phyloP scores from a whole-genome alignment of 2,888 invertebrate species.

The Stegana nigrithorax region DNA sequence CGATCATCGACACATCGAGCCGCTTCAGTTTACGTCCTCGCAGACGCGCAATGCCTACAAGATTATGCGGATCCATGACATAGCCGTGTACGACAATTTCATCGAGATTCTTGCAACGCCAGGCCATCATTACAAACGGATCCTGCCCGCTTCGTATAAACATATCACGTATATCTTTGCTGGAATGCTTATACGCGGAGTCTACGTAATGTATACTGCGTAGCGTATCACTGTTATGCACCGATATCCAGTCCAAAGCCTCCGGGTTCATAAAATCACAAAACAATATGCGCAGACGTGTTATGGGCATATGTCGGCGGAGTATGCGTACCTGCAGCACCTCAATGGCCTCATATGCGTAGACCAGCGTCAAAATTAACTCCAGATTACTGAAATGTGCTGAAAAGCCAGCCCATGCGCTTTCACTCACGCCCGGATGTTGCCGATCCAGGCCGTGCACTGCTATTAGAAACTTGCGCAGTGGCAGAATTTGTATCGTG shows the following conservation, averaged over 20 bases:
- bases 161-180: conserved; percentile 59
- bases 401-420: conserved; percentile 74
- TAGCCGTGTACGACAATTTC: conserved; percentile 72
- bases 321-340: conserved; percentile 75
- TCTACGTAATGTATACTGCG: conserved; percentile 68
- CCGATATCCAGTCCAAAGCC: conserved; percentile 66
- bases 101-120: conserved; percentile 72
- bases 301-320: conserved; percentile 77
- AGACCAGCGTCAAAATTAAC: conserved; percentile 70
- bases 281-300: conserved; percentile 80
- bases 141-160: conserved; percentile 62
- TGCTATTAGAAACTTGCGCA: conserved; percentile 76
- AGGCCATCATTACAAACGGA: conserved; percentile 74
- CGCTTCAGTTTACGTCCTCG: conserved; percentile 63
- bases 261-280: conserved; percentile 72
- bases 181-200: conserved; percentile 63
- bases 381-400: conserved; percentile 62
- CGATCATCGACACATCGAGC: conserved; percentile 67
- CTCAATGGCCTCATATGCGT: conserved; percentile 77
- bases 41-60: conserved; percentile 66
- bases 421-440: conserved; percentile 75
- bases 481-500: conserved; percentile 64
- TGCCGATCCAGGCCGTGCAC: conserved; percentile 76
- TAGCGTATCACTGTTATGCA: conserved; percentile 62
- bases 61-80: conserved; percentile 66